Evolutionary conservation across 2,888 invertebrate genomes (phyloP).

Genomic region (Tridacna crocea): DNA sequence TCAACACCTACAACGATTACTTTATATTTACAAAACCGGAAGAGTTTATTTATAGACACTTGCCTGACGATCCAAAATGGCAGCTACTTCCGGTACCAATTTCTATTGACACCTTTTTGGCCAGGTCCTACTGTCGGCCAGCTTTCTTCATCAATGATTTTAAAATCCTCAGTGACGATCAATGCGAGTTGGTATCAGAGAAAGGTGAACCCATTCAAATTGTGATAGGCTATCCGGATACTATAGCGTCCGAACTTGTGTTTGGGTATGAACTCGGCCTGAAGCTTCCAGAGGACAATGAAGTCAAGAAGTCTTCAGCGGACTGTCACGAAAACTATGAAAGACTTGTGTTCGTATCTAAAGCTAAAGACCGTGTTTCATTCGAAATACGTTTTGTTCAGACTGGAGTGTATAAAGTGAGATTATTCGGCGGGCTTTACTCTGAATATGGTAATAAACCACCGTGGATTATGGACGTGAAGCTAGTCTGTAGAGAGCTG

Average conservation of each 20-base stretch:
- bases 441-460: constrained; percentile 39
- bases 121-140: constrained; percentile 42
- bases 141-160: constrained; percentile 52
- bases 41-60: constrained; percentile 59
- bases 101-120: constrained; percentile 43
- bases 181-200: constrained; percentile 47
- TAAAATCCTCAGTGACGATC: constrained; percentile 43
- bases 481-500: constrained; percentile 32
- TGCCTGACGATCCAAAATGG: constrained; percentile 62
- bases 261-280: constrained; percentile 55
- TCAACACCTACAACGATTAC: constrained; percentile 44
- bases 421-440: constrained; percentile 50
- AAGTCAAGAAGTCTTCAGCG: background rate
- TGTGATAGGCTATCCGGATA: constrained; percentile 33
- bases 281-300: constrained; percentile 30
- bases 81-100: constrained; percentile 52
- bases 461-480: constrained; percentile 53
- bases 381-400: constrained; percentile 51
- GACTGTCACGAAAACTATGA: background rate
- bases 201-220: constrained; percentile 51
- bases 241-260: constrained; percentile 22
- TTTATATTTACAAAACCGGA: constrained; percentile 62
- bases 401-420: constrained; percentile 36
- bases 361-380: constrained; percentile 26
- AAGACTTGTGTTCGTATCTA: constrained; percentile 43